Evolutionary conservation across 1,140 invertebrate genomes (phyloP).

Genomic region (Panagrolaimus sp.): DNA sequence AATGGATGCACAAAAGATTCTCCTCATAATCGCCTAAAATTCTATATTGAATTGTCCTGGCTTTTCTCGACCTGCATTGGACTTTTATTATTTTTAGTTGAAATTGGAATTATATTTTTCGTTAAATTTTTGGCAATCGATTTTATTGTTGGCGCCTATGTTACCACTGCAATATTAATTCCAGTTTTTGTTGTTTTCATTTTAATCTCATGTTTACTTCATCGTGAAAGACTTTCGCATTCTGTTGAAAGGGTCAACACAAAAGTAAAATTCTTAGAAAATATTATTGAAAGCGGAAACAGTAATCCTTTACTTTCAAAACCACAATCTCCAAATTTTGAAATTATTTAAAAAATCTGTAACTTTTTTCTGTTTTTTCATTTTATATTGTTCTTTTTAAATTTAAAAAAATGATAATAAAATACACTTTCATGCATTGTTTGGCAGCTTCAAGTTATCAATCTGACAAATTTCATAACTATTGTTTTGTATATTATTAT

Average conservation of each 20-base stretch:
- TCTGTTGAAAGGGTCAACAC: constrained; percentile 51
- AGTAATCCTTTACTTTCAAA: no score
- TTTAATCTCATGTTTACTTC: constrained; percentile 55
- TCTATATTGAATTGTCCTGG: constrained; percentile 94
- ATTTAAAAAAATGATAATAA: no score
- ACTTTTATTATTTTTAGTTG: constrained; percentile 81
- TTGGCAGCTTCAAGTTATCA: no score
- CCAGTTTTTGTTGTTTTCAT: constrained; percentile 56
- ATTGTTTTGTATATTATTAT: no score
- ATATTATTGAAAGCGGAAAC: constrained; percentile 11
- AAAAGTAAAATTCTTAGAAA: constrained; percentile 47
- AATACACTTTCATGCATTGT: no score
- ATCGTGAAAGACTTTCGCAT: constrained; percentile 49
- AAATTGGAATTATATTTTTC: constrained; percentile 92
- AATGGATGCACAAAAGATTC: constrained; percentile 59
- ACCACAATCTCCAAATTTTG: no score
- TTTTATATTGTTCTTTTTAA: no score
- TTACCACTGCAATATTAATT: constrained; percentile 58
- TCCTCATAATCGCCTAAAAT: constrained; percentile 60
- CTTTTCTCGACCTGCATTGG: constrained; percentile 89
- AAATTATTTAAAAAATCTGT: no score
- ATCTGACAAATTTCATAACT: no score
- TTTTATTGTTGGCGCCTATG: constrained; percentile 45
- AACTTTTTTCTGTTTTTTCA: no score
- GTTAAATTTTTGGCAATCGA: constrained; percentile 61